Evolutionary conservation across 2,797 vertebrate species (phyloP), one percentile per base, ranked within the genome.

Genomic region (Periparus ater): DNA sequence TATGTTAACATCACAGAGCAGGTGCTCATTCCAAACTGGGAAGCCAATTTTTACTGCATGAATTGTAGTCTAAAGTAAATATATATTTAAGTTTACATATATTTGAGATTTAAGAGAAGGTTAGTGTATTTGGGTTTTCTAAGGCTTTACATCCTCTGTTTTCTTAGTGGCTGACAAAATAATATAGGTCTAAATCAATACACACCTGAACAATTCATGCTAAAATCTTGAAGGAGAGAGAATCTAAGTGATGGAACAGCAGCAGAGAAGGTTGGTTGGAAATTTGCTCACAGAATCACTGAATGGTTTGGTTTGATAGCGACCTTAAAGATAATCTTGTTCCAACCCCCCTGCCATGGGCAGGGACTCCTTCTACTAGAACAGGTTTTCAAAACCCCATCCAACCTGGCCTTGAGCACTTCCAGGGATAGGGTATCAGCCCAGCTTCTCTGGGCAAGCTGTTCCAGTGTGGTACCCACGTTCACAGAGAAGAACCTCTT

Each of bases 11-110:
- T 61, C 71, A 80, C 45, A 91, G 53, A 93, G 42, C 74, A 91
- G 88, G 90, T 88, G 78, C 53, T 89, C 54, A n/a, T 82, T 95
- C 92, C 81, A 85, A 85, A 89, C 20, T 21, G 25, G 66, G 34
- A 90, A 63, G 67, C 30, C 48, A 42, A 30, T 67, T 79, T 82
- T 74, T 89, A 90, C 26, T 63, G 50, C 0, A 2, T 7, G n/a
- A 95, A 60, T 32, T 62, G 29, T 51, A 67, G 30, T 58, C 45
- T 17, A 36, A 71, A 68, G 50, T 44, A 92, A 94, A 85, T 36
- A 81, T 1, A 32, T 12, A 53, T 54, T 54, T 65, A 79, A 77
- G 29, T 84, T 83, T 83, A 34, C 51, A 74, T 38, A 42, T 27
- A 44, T 27, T 58, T 63, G 53, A 80, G 34, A 60, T 12, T 77